Conservation (phyloP, 2,113 vertebrate genomes). For the Egretta garzetta region DNA sequence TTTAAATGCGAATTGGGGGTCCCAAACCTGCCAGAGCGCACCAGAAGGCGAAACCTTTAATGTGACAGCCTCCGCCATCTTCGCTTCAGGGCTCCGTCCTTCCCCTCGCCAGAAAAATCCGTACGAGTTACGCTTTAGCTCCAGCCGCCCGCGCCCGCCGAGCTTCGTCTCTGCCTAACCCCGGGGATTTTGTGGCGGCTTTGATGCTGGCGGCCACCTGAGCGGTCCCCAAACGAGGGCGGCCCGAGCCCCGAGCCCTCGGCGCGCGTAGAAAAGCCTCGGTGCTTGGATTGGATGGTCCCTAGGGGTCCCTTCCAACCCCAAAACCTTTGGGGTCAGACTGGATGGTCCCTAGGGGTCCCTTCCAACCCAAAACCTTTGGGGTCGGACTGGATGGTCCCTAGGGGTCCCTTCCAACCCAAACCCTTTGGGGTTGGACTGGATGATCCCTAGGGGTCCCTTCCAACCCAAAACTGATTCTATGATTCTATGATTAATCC, state of each 20-base stretch:
- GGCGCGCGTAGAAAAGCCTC: fast-evolving
- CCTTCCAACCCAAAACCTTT: too few relatives aligned
- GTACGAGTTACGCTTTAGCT: not conserved
- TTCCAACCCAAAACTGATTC: too few relatives aligned
- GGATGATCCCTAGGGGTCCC: too few relatives aligned
- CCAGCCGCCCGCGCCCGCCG: not conserved
- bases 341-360: too few relatives aligned
- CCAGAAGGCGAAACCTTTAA: not conserved
- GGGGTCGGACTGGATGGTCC: too few relatives aligned
- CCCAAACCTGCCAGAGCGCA: not conserved
- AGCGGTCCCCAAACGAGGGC: not conserved
- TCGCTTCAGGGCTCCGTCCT: not conserved
- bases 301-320: too few relatives aligned
- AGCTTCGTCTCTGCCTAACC: not conserved
- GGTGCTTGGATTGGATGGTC: too few relatives aligned
- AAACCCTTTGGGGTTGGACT: too few relatives aligned
- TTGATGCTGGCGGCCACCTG: not conserved
- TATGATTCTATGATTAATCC: too few relatives aligned
- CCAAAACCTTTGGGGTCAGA: too few relatives aligned
- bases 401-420: too few relatives aligned
- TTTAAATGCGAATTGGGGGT: not conserved
- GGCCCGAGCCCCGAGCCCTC: not conserved
- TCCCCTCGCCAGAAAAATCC: not conserved
- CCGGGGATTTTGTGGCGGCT: not conserved
- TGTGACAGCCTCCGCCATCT: not conserved